phyloP scores from a whole-genome alignment of 2,888 invertebrate species.

The Dastarcus helophoroides region DNA sequence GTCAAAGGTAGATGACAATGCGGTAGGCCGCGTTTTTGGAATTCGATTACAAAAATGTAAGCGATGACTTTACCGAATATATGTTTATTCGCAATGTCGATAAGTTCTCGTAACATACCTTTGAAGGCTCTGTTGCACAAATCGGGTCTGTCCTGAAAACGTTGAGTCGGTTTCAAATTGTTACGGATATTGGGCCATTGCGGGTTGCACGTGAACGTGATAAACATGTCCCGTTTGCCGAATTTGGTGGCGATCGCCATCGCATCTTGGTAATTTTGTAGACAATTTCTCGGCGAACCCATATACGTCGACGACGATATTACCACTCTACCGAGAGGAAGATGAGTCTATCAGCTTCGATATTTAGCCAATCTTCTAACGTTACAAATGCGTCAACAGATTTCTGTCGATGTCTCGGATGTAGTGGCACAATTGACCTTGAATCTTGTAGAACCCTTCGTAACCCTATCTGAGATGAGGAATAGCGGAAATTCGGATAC shows the following conservation, averaged over 20 bases:
- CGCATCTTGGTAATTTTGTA: conserved; percentile 12
- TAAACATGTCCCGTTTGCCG: conserved; percentile 12
- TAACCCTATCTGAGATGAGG: no score
- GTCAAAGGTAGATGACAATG: conserved; percentile 7
- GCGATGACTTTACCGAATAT: conserved; percentile 6
- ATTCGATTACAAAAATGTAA: conserved; percentile 15
- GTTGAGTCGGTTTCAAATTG: conserved; percentile 6
- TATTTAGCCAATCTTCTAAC: no score
- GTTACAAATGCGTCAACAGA: no score
- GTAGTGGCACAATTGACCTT: no score
- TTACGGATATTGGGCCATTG: conserved; percentile 13
- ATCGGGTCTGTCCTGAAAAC: conserved; percentile 13
- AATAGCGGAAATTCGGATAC: no score
- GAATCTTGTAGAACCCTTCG: no score
- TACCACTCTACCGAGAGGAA: no score
- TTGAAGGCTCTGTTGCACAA: conserved; percentile 12
- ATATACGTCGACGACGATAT: no score
- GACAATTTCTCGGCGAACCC: no score
- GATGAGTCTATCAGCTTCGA: no score
- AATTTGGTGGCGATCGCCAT: conserved; percentile 11
- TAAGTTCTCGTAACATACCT: conserved; percentile 10
- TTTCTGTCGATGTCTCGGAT: no score
- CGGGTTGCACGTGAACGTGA: conserved; percentile 16
- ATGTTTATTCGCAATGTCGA: conserved; percentile 8
- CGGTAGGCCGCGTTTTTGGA: conserved; percentile 15